Conservation (phyloP, 2,113 vertebrate genomes). For the Pardalotus punctatus region DNA sequence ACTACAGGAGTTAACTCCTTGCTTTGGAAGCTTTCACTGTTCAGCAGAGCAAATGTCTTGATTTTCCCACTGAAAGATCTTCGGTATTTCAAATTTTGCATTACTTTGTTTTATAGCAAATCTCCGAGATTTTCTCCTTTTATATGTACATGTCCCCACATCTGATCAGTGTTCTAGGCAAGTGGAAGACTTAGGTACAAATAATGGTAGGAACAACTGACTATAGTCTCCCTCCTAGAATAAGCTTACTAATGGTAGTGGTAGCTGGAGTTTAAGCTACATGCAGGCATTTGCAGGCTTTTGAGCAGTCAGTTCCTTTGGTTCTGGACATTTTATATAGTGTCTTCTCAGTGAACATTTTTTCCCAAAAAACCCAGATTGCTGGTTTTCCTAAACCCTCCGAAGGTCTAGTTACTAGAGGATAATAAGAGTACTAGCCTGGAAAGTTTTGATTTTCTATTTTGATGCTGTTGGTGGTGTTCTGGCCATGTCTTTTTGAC, state of each 20-base stretch:
- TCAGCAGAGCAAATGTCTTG: background rate
- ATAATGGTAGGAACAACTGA: background rate
- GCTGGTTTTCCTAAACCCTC: background rate
- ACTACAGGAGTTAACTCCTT: background rate
- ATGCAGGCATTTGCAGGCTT: background rate
- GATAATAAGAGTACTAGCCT: background rate
- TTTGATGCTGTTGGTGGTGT: background rate
- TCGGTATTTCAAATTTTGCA: background rate
- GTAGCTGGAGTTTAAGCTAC: background rate
- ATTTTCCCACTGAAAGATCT: background rate
- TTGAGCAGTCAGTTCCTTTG: background rate
- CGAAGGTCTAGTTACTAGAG: background rate
- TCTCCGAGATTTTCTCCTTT: background rate
- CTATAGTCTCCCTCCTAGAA: background rate
- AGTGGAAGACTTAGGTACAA: background rate
- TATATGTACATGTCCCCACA: rapidly evolving
- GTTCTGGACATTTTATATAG: background rate
- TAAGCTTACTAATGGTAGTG: background rate
- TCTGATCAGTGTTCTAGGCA: background rate
- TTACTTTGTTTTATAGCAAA: background rate
- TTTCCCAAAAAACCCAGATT: background rate
- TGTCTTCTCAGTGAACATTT: background rate
- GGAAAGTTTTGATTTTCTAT: background rate
- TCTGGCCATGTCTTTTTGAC: background rate
- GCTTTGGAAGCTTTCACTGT: background rate